phyloP scores from a whole-genome alignment of 2,113 vertebrate genomes.

The Thalassarche chlororhynchos region DNA sequence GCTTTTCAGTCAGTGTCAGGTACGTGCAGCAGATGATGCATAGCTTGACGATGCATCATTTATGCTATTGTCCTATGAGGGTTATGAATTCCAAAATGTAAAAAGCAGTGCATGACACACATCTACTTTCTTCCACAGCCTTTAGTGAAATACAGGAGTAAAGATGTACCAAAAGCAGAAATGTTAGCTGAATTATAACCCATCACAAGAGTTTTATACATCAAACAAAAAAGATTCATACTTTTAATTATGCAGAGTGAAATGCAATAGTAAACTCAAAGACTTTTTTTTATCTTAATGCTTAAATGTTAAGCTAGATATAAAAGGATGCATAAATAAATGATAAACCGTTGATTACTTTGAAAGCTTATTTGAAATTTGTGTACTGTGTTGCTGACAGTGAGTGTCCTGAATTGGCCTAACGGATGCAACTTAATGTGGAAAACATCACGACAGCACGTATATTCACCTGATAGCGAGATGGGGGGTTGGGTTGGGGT shows the following conservation, averaged over 20 bases:
- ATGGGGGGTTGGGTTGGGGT: not conserved
- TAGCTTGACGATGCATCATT: conserved; percentile 8
- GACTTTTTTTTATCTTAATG: not conserved
- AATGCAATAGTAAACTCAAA: conserved; percentile 26
- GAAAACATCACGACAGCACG: not conserved
- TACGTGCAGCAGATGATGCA: not conserved
- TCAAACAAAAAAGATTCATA: not conserved
- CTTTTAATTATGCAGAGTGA: conserved; percentile 9
- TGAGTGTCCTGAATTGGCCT: conserved; percentile 1
- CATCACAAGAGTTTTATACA: not conserved
- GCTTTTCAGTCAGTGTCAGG: not conserved
- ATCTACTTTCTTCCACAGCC: not conserved
- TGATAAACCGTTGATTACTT: conserved; percentile 43
- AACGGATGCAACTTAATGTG: not conserved
- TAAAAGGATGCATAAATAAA: conserved; percentile 54
- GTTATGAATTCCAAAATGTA: not conserved
- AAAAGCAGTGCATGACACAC: not conserved
- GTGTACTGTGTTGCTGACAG: not conserved
- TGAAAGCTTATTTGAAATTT: conserved; percentile 31
- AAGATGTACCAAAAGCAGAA: not conserved
- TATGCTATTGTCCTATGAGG: conserved; percentile 1
- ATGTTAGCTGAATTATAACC: not conserved
- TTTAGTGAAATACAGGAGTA: not conserved
- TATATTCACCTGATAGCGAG: not conserved
- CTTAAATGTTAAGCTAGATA: conserved; percentile 17